Base-by-base conservation (phyloP, 2,888 invertebrate genomes). In the Chrysotoxum bicinctum region DNA sequence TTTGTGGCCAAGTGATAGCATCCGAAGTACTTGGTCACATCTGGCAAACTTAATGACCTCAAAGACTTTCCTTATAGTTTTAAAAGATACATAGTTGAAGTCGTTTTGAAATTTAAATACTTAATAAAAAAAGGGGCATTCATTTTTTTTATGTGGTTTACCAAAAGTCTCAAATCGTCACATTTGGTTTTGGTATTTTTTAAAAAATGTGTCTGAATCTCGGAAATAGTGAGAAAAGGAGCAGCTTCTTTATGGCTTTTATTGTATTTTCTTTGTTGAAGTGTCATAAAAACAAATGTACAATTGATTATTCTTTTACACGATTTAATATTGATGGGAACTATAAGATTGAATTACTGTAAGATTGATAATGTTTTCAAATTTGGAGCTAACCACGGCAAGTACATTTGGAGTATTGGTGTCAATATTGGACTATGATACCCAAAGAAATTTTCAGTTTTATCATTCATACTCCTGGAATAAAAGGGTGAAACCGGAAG, bases 1-100 rank as follows among this genome's bases (percentile, higher is more conserved):
- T 84, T 84, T 84, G 84, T 66, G 70, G 70, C 66, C 66, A 66
- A 48, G 66, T n/a, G 30, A 64, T 66, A 66, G 66, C 23, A 50
- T 66, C 35, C 16, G 35, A 35, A 35, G 64, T 45, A 30, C 45
- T 60, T 66, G 50, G 66, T 66, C 66, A 66, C 66, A 66, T 50
- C 66, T 66, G 66, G 50, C 32, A 35, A 35, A 19, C 50, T 50
- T 48, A 66, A 66, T 66, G 50, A 50, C 66, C 50, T 37, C 50
- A 32, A 66, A 23, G 50, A 48, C 48, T 35, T 66, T 50, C n/a
- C 37, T 50, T 35, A 50, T 50, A 35, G 45, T 21, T 32, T 66
- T 9, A 48, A 48, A 12, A 50, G n/a, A 50, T n/a, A 26, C 23
- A 26, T 23, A 50, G 50, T 23, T 21, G 48, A 23, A 16, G 26